Conservation (phyloP, 2,888 invertebrate genomes). For the Gymnocheta viridis region DNA sequence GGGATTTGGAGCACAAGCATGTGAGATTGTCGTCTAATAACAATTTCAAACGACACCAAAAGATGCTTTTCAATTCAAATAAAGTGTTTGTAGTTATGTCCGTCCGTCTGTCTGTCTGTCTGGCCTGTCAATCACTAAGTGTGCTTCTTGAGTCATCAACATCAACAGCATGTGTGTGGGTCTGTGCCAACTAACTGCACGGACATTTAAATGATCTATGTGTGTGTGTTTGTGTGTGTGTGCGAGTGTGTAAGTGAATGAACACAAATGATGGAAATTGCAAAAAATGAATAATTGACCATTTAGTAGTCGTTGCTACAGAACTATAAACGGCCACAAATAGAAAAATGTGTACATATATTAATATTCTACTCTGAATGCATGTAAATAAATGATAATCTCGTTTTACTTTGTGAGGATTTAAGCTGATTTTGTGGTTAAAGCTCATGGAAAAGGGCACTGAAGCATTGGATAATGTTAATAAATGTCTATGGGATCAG, state of each 20-base stretch:
- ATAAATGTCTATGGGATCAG: slow-evolving; percentile 56
- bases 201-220: slow-evolving; percentile 42
- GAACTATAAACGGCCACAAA: slow-evolving; percentile 10
- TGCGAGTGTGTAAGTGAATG: background rate
- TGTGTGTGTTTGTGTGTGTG: background rate
- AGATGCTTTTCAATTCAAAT: slow-evolving; percentile 58
- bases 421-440: slow-evolving; percentile 65
- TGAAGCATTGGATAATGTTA: slow-evolving; percentile 39
- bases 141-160: slow-evolving; percentile 59
- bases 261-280: slow-evolving; percentile 20
- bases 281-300: slow-evolving; percentile 63
- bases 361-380: slow-evolving; percentile 47
- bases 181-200: background rate
- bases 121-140: slow-evolving; percentile 51
- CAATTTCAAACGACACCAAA: slow-evolving; percentile 48
- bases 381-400: slow-evolving; percentile 62
- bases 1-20: slow-evolving; percentile 59
- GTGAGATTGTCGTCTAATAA: slow-evolving; percentile 44
- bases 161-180: slow-evolving; percentile 2
- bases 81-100: slow-evolving; percentile 45
- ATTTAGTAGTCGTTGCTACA: slow-evolving; percentile 51
- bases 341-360: slow-evolving; percentile 4
- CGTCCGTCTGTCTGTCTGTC: slow-evolving; percentile 28
- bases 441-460: slow-evolving; percentile 48
- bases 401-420: slow-evolving; percentile 61